Conservation (phyloP, 2,888 invertebrate species). For the Platerodrilus igneus region DNA sequence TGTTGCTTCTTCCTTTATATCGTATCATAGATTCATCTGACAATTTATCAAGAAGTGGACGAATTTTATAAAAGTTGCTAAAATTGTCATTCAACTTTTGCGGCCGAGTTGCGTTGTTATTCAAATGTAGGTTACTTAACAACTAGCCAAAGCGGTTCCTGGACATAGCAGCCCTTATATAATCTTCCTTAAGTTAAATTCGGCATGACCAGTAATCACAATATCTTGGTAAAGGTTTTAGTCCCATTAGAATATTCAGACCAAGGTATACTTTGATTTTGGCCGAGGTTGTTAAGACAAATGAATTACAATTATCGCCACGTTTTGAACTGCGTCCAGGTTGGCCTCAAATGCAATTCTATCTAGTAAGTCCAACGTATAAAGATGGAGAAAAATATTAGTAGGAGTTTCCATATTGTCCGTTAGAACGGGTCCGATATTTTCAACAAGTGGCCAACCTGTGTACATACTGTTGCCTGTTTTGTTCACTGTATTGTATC, state of each 20-base stretch:
- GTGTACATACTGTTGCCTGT: background rate
- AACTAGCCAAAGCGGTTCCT: conserved; percentile 26
- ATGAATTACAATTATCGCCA: no score
- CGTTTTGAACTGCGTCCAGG: no score
- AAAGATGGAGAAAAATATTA: conserved; percentile 6
- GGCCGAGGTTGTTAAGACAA: background rate
- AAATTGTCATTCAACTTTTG: conserved; percentile 20
- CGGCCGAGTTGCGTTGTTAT: conserved; percentile 24
- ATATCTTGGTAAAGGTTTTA: conserved; percentile 22
- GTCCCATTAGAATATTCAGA: conserved; percentile 24
- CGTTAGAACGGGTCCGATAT: conserved; percentile 2
- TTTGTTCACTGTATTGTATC: conserved; percentile 3
- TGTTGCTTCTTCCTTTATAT: conserved; percentile 23
- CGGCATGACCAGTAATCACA: conserved; percentile 23
- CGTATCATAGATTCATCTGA: conserved; percentile 27
- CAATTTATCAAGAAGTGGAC: conserved; percentile 20
- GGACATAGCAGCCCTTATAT: conserved; percentile 19
- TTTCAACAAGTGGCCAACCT: background rate
- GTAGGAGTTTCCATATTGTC: conserved; percentile 4
- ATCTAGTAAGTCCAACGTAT: no score
- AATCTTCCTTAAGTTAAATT: conserved; percentile 19
- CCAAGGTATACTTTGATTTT: conserved; percentile 14
- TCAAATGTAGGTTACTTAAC: conserved; percentile 26
- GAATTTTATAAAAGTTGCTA: conserved; percentile 29
- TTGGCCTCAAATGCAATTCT: no score